These are phyloP conservation scores for Caenorhabditis sp. DNA, from an alignment of 2,888 invertebrate genomes.

Conservation along the genomic window DNA sequence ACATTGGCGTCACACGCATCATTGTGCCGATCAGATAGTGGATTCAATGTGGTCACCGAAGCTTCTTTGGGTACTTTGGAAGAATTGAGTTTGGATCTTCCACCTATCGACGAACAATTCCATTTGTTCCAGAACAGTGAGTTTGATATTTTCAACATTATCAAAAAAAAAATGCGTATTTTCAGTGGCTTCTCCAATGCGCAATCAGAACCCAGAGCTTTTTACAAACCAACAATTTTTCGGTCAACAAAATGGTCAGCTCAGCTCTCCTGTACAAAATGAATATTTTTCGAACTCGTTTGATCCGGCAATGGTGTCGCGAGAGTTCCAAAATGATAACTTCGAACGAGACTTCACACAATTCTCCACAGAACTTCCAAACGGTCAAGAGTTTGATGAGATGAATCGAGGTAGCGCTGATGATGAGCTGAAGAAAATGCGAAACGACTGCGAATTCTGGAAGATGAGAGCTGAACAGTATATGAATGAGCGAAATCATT, in stretches of 20 bases:
- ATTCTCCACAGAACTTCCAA: slow-evolving; percentile 16
- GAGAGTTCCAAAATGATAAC: neutral
- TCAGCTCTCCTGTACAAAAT: slow-evolving; percentile 6
- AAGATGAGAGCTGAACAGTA: slow-evolving; percentile 37
- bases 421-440: slow-evolving; percentile 52
- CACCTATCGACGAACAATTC: slow-evolving; percentile 49
- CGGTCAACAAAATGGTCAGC: slow-evolving; percentile 10
- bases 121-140: slow-evolving; percentile 27
- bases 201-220: slow-evolving; percentile 12
- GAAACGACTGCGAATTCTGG: slow-evolving; percentile 40
- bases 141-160: neutral
- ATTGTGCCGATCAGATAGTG: slow-evolving; percentile 53
- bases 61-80: slow-evolving; percentile 43
- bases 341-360: slow-evolving; percentile 4
- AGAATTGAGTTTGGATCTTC: slow-evolving; percentile 54
- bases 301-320: slow-evolving; percentile 18
- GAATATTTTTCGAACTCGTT: slow-evolving; percentile 23
- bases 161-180: neutral
- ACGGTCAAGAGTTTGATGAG: slow-evolving; percentile 18
- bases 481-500: slow-evolving; percentile 39
- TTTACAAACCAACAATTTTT: slow-evolving; percentile 15
- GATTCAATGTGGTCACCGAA: slow-evolving; percentile 49
- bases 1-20: slow-evolving; percentile 46
- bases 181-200: slow-evolving; percentile 28
- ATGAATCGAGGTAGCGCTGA: slow-evolving; percentile 20